These are phyloP conservation scores for Zoanthus sociatus DNA, from an alignment of 92 coral and sea anemone species.

Conservation along the genomic window DNA sequence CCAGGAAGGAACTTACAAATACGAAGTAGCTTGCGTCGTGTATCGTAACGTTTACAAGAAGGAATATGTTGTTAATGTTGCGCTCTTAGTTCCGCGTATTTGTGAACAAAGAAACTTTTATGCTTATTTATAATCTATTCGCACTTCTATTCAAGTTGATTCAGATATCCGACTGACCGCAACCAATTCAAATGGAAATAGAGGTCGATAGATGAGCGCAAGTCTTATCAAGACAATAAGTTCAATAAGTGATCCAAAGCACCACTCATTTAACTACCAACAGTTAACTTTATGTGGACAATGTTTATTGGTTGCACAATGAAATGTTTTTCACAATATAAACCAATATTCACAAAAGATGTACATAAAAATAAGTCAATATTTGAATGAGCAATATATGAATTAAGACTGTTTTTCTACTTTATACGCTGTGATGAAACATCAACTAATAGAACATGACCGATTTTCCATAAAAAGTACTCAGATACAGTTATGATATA, in stretches of 20 bases:
- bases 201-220: background rate
- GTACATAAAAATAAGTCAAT: background rate
- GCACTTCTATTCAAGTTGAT: background rate
- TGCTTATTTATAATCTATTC: background rate
- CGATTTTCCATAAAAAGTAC: background rate
- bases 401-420: background rate
- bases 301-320: background rate
- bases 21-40: background rate
- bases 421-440: background rate
- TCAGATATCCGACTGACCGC: background rate
- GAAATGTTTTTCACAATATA: background rate
- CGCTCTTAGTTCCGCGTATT: slow-evolving; percentile 1
- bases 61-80: slow-evolving; percentile 19
- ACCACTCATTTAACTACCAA: background rate
- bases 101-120: background rate
- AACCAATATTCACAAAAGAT: background rate
- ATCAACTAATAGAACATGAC: background rate
- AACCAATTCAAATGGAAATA: background rate
- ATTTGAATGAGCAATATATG: background rate
- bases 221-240: too few species aligned
- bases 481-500: too few species aligned
- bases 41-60: background rate
- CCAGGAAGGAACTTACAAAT: background rate
- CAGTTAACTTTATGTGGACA: background rate
- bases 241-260: background rate